Evolutionary conservation across 1,140 invertebrate genomes (phyloP).

Genomic region (Tetramorium alpestre): DNA sequence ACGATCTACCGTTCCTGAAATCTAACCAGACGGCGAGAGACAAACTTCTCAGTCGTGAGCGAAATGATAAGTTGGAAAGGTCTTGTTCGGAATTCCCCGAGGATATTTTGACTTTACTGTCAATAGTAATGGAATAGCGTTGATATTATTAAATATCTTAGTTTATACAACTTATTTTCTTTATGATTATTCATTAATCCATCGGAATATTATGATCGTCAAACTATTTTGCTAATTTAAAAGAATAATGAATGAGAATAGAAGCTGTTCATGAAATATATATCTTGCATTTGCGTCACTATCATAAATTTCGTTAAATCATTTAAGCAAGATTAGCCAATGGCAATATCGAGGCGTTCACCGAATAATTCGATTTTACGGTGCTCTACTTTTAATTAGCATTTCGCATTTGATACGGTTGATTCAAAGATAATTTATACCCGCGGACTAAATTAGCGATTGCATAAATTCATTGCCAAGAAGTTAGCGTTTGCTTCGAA

Average conservation of each 20-base stretch:
- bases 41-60: constrained; percentile 37
- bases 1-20: constrained; percentile 27
- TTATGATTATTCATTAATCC: neutral
- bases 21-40: constrained; percentile 27
- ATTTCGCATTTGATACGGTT: constrained; percentile 47
- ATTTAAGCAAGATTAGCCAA: neutral
- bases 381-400: constrained; percentile 37
- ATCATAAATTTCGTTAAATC: neutral
- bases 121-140: neutral
- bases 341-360: neutral
- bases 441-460: constrained; percentile 63
- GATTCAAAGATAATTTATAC: constrained; percentile 64
- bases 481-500: constrained; percentile 63
- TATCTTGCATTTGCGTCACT: neutral
- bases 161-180: neutral
- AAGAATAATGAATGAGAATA: neutral
- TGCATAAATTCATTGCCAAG: constrained; percentile 65
- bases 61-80: constrained; percentile 39
- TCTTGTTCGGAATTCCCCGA: neutral
- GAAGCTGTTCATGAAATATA: neutral
- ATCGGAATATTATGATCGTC: neutral
- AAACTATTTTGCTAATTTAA: neutral
- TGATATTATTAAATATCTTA: neutral
- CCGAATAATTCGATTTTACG: neutral
- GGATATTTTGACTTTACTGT: constrained; percentile 1